These are phyloP conservation scores for Edolisoma coerulescens DNA, from an alignment of 2,113 vertebrate genomes.

Conservation along the genomic window DNA sequence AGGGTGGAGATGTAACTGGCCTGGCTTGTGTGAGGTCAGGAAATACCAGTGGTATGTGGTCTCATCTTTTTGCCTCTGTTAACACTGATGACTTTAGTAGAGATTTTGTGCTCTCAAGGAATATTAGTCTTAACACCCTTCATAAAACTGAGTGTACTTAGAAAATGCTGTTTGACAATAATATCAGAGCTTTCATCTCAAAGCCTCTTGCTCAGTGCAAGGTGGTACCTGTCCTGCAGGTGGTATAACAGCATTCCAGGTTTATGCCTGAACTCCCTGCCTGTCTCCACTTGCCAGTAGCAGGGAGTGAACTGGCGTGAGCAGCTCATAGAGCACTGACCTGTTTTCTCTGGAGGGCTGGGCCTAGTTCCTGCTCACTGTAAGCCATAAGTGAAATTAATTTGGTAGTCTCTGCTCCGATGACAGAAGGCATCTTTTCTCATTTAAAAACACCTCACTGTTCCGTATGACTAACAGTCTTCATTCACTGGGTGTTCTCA, in stretches of 20 bases:
- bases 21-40: neutral
- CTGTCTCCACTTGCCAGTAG: neutral
- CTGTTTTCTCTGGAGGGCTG: neutral
- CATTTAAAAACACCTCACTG: neutral
- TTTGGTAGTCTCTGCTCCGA: neutral
- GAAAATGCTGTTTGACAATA: neutral
- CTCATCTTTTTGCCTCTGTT: neutral
- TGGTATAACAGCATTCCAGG: neutral
- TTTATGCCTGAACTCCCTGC: neutral
- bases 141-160: neutral
- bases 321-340: neutral
- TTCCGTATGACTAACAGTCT: neutral
- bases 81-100: neutral
- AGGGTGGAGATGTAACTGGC: neutral
- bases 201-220: neutral
- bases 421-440: conserved; percentile 6
- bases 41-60: neutral
- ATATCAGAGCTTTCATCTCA: neutral
- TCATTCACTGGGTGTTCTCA: neutral
- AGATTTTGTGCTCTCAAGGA: neutral
- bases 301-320: neutral
- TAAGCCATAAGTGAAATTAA: conserved; percentile 16
- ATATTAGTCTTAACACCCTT: neutral
- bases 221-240: neutral
- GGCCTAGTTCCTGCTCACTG: neutral